These are phyloP conservation scores for Acestrorhynchus altus DNA, from an alignment of 2,797 vertebrate genomes.

Conservation along the genomic window DNA sequence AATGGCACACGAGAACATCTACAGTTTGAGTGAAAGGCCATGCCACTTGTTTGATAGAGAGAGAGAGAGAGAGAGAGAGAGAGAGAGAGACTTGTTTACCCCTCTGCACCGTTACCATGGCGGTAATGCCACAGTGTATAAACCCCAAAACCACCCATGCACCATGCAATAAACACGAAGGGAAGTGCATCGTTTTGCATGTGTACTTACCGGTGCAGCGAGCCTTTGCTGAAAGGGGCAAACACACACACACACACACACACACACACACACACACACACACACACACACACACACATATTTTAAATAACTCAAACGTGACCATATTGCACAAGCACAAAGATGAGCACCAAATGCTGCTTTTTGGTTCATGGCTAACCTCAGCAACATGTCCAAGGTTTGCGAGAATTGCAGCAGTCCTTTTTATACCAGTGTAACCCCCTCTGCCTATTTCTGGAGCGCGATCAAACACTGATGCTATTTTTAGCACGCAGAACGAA, in stretches of 20 bases:
- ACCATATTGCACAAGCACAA: slow-evolving; percentile 56
- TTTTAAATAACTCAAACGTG: slow-evolving; percentile 60
- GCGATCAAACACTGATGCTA: slow-evolving; percentile 97
- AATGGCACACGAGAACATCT: slow-evolving; percentile 19
- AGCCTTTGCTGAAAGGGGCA: slow-evolving; percentile 67
- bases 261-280: slow-evolving; percentile 52
- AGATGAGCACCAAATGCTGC: slow-evolving; percentile 64
- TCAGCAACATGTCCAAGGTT: slow-evolving; percentile 89
- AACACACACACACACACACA: slow-evolving; percentile 58
- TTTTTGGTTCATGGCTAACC: slow-evolving; percentile 87
- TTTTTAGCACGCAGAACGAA: slow-evolving; percentile 94
- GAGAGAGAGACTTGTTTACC: slow-evolving; percentile 41
- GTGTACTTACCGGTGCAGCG: slow-evolving; percentile 74
- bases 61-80: no score
- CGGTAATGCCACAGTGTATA: slow-evolving; percentile 47
- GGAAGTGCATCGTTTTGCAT: slow-evolving; percentile 59
- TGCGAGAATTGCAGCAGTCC: slow-evolving; percentile 90
- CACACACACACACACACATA: slow-evolving; percentile 54
- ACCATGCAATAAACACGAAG: slow-evolving; percentile 57
- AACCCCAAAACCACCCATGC: slow-evolving; percentile 54
- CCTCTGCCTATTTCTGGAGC: slow-evolving; percentile 98
- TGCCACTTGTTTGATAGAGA: slow-evolving; percentile 46
- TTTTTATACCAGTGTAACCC: slow-evolving; percentile 96
- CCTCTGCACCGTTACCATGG: slow-evolving; percentile 37
- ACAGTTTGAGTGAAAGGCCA: slow-evolving; percentile 21